Evolutionary conservation across 2,888 invertebrate genomes (phyloP), one percentile per base, ranked within the genome.

Genomic region (Epirrhoe tristata): DNA sequence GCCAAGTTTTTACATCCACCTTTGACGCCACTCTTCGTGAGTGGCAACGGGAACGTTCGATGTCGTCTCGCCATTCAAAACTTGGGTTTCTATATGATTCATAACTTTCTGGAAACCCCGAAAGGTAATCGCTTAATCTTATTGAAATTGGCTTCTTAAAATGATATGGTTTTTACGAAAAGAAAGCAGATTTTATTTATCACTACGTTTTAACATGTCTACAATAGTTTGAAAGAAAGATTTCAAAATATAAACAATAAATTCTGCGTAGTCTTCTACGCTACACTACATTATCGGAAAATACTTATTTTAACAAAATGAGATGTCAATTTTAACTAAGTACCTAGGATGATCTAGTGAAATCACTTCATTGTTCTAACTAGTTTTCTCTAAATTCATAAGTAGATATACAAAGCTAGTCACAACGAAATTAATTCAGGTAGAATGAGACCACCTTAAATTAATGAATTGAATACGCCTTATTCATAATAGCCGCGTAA

Each of bases 391-490:
- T 48, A 12, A 32, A 52, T 58, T 7, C 10, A 54, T 58, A 58
- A 7, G 55, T 56, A 56, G 10, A 56, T 50, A 48, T 58, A 56
- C 48, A 60, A 59, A 57, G 17, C 43, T 66, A 66, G 50, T 65
- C 65, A 64, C 63, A 65, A 65, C 65, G 32, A 56, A 65, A 59
- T 65, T 56, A 60, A 67, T 24, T 51, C 17, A 53, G 43, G 50
- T 62, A 52, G 39, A 17, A 24, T 31, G 12, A 52, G 2, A 24
- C 17, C 32, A 39, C 24, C 50, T 17, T 58, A 48, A 58, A 58
- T 50, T 34, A 58, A 46, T 58, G 16, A 12, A 43, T 43, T 43
- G 24, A 24, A 3, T 24, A 5, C 12, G 39, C 39, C 39, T 43
- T 43, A 43, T 43, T 43, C 39, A 43, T 43, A 43, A 43, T 43